These are phyloP conservation scores for Latheticus oryzae DNA, from an alignment of 2,888 invertebrate species.

Conservation along the genomic window DNA sequence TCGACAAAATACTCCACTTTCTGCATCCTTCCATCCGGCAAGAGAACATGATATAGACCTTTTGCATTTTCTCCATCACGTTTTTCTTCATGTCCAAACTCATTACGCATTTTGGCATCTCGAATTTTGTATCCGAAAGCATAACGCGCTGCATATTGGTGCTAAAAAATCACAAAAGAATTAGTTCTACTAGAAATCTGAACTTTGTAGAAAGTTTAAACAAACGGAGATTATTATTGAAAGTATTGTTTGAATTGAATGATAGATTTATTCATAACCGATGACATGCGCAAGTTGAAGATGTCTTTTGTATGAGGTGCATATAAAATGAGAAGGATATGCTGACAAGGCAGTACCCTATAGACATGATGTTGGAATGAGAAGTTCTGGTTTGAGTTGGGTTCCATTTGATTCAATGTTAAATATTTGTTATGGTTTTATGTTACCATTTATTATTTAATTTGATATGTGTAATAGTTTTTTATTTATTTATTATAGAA, in stretches of 20 bases:
- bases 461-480: too few relatives aligned
- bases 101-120: slow-evolving; percentile 78
- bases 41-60: slow-evolving; percentile 81
- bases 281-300: slow-evolving; percentile 17
- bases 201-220: slow-evolving; percentile 25
- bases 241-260: slow-evolving; percentile 16
- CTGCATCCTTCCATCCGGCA: slow-evolving; percentile 84
- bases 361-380: background rate
- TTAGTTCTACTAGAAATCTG: slow-evolving; percentile 4
- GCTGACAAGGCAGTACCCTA: slow-evolving; percentile 10
- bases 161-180: slow-evolving; percentile 44
- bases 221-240: slow-evolving; percentile 4
- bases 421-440: too few relatives aligned
- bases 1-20: slow-evolving; percentile 83
- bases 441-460: too few relatives aligned
- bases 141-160: slow-evolving; percentile 65
- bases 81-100: slow-evolving; percentile 82
- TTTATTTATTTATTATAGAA: too few relatives aligned
- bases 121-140: slow-evolving; percentile 77
- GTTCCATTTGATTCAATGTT: too few relatives aligned
- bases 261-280: slow-evolving; percentile 1
- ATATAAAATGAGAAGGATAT: slow-evolving; percentile 19
- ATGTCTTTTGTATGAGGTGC: slow-evolving; percentile 2
- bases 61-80: slow-evolving; percentile 75
- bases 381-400: background rate